Evolutionary conservation across 2,797 vertebrate genomes (phyloP).

Genomic region (Leptatherina wallacei): DNA sequence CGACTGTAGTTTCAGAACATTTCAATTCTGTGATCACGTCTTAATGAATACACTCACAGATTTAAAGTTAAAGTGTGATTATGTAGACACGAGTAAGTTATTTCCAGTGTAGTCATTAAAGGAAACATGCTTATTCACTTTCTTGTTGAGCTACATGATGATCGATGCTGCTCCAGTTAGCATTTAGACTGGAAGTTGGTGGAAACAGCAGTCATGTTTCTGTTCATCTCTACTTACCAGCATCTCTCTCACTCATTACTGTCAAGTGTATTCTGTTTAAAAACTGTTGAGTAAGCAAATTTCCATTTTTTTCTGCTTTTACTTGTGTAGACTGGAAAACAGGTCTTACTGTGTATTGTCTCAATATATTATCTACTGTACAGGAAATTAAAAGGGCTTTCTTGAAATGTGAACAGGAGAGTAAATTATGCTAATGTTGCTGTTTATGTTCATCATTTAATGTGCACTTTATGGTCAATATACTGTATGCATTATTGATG

Average conservation of each 20-base stretch:
- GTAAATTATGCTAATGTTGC: constrained; percentile 30
- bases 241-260: neutral
- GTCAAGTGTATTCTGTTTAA: neutral
- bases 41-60: constrained; percentile 16
- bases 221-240: neutral
- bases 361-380: constrained; percentile 17
- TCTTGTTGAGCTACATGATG: neutral
- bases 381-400: constrained; percentile 65
- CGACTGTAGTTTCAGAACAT: constrained; percentile 17
- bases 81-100: constrained; percentile 23
- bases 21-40: constrained; percentile 26
- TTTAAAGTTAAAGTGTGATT: constrained; percentile 28
- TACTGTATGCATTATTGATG: constrained; percentile 49
- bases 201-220: neutral
- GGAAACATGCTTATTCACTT: constrained; percentile 12
- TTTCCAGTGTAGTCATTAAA: constrained; percentile 22
- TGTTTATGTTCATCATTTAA: constrained; percentile 52
- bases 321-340: constrained; percentile 16
- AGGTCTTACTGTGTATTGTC: constrained; percentile 25
- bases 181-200: constrained; percentile 4
- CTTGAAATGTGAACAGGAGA: constrained; percentile 43
- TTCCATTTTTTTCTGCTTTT: constrained; percentile 27
- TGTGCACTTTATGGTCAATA: constrained; percentile 57
- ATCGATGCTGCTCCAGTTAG: neutral
- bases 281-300: constrained; percentile 7